Base-by-base conservation (phyloP, 2,888 invertebrate species). In the Brachylomia viminalis region DNA sequence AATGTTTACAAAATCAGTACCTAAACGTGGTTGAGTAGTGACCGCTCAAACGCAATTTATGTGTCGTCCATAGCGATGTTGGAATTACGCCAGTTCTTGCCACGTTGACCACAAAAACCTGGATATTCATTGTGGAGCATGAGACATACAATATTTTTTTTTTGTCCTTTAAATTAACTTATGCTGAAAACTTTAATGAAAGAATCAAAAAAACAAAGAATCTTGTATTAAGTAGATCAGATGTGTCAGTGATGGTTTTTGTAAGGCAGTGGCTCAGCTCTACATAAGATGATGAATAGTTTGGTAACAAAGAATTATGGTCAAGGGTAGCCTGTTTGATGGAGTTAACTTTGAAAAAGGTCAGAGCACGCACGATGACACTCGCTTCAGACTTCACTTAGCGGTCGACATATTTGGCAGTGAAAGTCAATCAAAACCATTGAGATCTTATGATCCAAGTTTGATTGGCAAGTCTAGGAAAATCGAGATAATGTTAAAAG, bases 51-150 rank as follows among this genome's bases (percentile, higher is more conserved):
- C 38, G 30, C 38, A 72, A 86, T 92, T 91, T 90, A 92, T 91
- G 83, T 75, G 85, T 81, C 87, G 86, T 88, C 88, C 88, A 79
- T 72, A 77, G 88, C 86, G 82, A 82, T 80, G 82, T 90, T 93
- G 93, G 93, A 92, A 88, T 83, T 79, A 77, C 67, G 93, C 93
- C 93, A 94, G 91, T 23, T 86, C 77, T 83, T 88, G 86, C 89
- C 89, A 90, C 84, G 82, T 85, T 87, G 71, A 81, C 85, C 85
- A 83, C 81, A 80, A 75, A 88, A 85, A 82, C 54, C 73, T 75
- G 71, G 42, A 80, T 79, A 87, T 88, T 87, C 87, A 90, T 86
- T 77, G 77, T 79, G 72, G 74, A 70, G 56, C 49, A 82, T 72
- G 65, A 75, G 81, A 86, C 82, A 75, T 82, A 77, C 67, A 72